phyloP scores from a whole-genome alignment of 2,888 invertebrate genomes.

The Drosophila nr. fundita region DNA sequence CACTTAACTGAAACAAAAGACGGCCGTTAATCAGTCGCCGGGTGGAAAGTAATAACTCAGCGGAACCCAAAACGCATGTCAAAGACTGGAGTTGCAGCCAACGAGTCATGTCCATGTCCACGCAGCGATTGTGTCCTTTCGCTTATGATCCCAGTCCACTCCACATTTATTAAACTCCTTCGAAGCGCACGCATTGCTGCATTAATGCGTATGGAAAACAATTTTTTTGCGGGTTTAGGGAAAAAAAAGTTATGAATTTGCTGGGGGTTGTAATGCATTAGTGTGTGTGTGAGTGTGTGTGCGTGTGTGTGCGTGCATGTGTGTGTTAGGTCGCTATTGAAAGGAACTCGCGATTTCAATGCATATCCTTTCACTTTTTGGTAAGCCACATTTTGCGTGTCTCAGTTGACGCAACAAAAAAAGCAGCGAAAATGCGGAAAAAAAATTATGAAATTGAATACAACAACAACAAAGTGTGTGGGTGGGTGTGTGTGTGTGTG shows the following conservation, averaged over 20 bases:
- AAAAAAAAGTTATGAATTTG: slow-evolving; percentile 52
- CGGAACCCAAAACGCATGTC: slow-evolving; percentile 30
- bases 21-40: slow-evolving; percentile 53
- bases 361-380: slow-evolving; percentile 61
- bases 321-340: slow-evolving; percentile 42
- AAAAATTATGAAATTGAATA: slow-evolving; percentile 48
- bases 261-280: slow-evolving; percentile 51
- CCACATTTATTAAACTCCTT: slow-evolving; percentile 1
- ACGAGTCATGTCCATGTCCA: slow-evolving; percentile 7
- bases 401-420: slow-evolving; percentile 61
- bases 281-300: slow-evolving; percentile 10
- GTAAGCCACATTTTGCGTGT: slow-evolving; percentile 74
- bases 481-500: background rate
- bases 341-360: slow-evolving; percentile 61
- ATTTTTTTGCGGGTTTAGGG: slow-evolving; percentile 40
- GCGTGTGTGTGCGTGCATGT: background rate
- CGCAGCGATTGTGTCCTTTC: slow-evolving; percentile 18
- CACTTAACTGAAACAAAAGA: slow-evolving; percentile 48
- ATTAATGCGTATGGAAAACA: slow-evolving; percentile 71
- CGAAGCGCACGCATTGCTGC: slow-evolving; percentile 63
- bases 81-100: slow-evolving; percentile 20
- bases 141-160: background rate
- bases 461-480: slow-evolving; percentile 22
- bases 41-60: slow-evolving; percentile 40
- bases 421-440: slow-evolving; percentile 4